Conservation (phyloP, 1,140 invertebrate genomes). For the Drosophila setifemur region DNA sequence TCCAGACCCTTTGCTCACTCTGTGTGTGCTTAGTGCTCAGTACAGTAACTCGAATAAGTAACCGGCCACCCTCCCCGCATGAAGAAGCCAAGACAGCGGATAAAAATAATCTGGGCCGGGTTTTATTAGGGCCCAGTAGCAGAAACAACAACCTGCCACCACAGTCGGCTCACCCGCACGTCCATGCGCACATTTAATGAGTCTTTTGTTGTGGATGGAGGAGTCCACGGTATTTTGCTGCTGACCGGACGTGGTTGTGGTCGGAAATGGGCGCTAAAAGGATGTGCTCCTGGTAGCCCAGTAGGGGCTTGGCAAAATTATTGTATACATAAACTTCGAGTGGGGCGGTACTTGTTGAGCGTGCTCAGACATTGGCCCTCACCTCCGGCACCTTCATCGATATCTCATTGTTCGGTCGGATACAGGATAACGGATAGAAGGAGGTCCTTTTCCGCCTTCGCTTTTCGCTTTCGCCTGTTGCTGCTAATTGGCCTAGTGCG, state of each 20-base stretch:
- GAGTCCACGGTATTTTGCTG: slow-evolving; percentile 45
- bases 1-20: slow-evolving; percentile 6
- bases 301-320: slow-evolving; percentile 40
- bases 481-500: slow-evolving; percentile 73
- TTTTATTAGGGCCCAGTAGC: slow-evolving; percentile 51
- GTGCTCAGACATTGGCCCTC: not conserved
- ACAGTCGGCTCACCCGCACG: slow-evolving; percentile 26
- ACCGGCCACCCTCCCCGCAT: slow-evolving; percentile 21
- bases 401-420: slow-evolving; percentile 55
- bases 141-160: slow-evolving; percentile 6
- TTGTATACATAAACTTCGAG: slow-evolving; percentile 68
- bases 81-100: slow-evolving; percentile 45
- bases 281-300: slow-evolving; percentile 39
- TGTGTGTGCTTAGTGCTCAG: slow-evolving; percentile 31
- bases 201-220: slow-evolving; percentile 48
- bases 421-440: too few species aligned
- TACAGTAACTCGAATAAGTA: slow-evolving; percentile 50
- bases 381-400: slow-evolving; percentile 19
- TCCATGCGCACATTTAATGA: slow-evolving; percentile 70
- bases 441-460: slow-evolving; percentile 19
- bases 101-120: slow-evolving; percentile 59
- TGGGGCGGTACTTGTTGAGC: slow-evolving; percentile 67
- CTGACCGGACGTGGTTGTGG: slow-evolving; percentile 67
- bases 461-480: slow-evolving; percentile 46
- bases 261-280: slow-evolving; percentile 74